Base-by-base conservation (phyloP, 2,113 vertebrate species). In the Myrmophylax atrothorax region DNA sequence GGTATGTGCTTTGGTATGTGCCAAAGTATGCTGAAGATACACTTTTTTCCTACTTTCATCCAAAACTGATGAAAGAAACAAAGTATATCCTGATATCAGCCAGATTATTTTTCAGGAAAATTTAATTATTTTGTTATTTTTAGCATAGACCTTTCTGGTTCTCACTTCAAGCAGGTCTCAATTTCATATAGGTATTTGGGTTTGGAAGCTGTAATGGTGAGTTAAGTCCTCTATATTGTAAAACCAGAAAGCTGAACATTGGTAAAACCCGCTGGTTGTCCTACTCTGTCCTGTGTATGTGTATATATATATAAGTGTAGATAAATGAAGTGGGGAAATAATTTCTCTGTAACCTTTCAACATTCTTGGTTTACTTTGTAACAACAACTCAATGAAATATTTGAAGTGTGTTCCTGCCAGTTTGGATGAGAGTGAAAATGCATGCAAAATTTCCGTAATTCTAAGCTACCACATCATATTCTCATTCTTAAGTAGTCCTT, bases 401-500 rank as follows among this genome's bases (percentile, higher is more conserved):
- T 49, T 90, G 29, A 63, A 58, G 9, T 46, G 37, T 8, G 15
- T 80, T 83, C 28, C 11, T 70, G 25, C 5, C 18, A 33, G 15
- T 75, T 52, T 42, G 52, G 31, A 58, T 87, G 22, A 63, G 55
- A 76, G 40, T 79, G 67, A 72, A 95, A 82, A 69, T 18, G 4
- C 11, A 16, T 47, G 66, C 44, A 91, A 55, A 29, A 25, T 17
- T 18, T 56, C 38, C 1, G 1, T 85, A 37, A 63, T 59, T 50
- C 56, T 59, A 64, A 82, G 38, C 33, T 72, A 66, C 18, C 6
- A 8, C 0, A 0, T 79, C 75, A 44, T 75, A 50, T 26, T 88
- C 68, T 84, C 38, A 29, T 66, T 91, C 55, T 74, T 80, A 89
- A 91, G 95, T 93, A 95, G 63, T 69, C 13, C 26, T 74, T 91